phyloP scores from a whole-genome alignment of 2,113 vertebrate genomes.

The Montifringilla adamsi region DNA sequence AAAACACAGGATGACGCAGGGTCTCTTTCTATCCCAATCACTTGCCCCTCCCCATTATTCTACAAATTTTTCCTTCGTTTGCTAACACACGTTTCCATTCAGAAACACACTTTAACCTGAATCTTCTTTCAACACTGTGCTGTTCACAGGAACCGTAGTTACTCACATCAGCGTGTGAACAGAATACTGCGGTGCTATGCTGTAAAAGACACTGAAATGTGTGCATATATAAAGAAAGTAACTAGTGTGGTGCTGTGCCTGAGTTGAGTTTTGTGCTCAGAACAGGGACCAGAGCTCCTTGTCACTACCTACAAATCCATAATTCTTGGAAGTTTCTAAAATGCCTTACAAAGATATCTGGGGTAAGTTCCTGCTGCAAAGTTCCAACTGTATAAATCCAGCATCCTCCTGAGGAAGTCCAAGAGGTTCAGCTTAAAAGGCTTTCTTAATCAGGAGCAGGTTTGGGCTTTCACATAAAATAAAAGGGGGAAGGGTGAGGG shows the following conservation, averaged over 20 bases:
- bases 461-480: constrained; percentile 39
- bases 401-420: not conserved
- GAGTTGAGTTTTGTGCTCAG: not conserved
- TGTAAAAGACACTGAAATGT: not conserved
- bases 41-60: constrained; percentile 56
- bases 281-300: not conserved
- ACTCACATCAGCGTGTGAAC: not conserved
- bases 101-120: constrained; percentile 21
- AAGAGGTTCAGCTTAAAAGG: not conserved
- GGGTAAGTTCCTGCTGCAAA: not conserved
- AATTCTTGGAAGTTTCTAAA: not conserved
- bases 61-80: not conserved
- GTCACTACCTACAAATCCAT: not conserved
- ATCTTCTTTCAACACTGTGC: not conserved
- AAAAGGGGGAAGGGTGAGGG: not conserved
- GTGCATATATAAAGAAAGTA: not conserved
- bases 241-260: not conserved
- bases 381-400: constrained; percentile 23
- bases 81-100: not conserved
- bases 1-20: constrained; percentile 37
- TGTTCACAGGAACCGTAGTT: not conserved
- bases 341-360: not conserved
- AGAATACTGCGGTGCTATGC: constrained; percentile 2
- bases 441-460: not conserved
- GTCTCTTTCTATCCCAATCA: not conserved